Percentiles rank a stretch among this genome's conserved stretches.
Conservation (phyloP, 1,140 invertebrate genomes). For the Physella acuta region DNA sequence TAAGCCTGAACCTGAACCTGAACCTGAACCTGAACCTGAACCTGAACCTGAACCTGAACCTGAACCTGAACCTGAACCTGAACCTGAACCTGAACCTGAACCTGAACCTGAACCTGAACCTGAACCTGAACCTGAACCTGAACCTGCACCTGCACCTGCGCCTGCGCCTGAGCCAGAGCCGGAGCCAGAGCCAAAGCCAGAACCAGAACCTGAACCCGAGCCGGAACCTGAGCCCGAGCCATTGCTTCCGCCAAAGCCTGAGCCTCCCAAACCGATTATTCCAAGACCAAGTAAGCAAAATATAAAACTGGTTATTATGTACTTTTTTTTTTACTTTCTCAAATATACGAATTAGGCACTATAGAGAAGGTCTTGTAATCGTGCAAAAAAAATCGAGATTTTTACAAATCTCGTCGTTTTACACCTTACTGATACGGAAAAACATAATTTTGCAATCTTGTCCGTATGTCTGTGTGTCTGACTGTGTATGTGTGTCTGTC, state of each 20-base stretch:
- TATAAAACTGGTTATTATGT: too few species aligned
- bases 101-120: conserved; percentile 4
- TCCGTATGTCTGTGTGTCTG: too few species aligned
- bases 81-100: conserved; percentile 2
- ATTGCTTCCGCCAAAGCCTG: not conserved
- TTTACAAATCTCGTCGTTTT: too few species aligned
- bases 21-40: conserved; percentile 28
- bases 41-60: conserved; percentile 21
- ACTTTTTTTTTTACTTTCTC: too few species aligned
- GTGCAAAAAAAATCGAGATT: too few species aligned
- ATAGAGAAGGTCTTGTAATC: too few species aligned
- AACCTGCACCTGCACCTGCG: conserved; percentile 2
- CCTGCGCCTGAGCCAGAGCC: not conserved
- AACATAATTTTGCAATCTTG: too few species aligned
- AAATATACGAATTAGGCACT: too few species aligned
- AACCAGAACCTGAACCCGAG: not conserved
- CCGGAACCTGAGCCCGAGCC: not conserved
- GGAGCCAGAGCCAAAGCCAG: not conserved
- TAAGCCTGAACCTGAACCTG: conserved; percentile 26
- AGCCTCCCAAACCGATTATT: too few species aligned
- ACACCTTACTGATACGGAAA: too few species aligned
- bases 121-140: not conserved
- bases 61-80: conserved; percentile 14
- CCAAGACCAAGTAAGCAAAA: too few species aligned
- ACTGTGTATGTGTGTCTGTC: too few species aligned